phyloP scores from a whole-genome alignment of 2,797 vertebrate species.

The Crax fasciolata region DNA sequence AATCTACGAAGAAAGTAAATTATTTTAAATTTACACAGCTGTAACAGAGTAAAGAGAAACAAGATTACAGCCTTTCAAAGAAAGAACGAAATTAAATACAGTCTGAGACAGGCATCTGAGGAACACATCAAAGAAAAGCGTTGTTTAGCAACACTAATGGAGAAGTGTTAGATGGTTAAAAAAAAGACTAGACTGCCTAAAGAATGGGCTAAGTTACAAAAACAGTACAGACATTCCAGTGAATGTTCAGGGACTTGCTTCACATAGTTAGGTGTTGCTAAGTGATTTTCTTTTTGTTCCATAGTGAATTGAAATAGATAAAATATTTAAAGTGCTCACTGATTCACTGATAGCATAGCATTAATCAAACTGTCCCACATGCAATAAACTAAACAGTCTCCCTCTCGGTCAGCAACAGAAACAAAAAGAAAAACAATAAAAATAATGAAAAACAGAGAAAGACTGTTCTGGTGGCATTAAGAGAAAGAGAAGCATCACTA shows the following conservation, averaged over 20 bases:
- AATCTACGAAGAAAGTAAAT: neutral
- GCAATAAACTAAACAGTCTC: neutral
- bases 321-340: neutral
- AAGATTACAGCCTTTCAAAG: conserved; percentile 21
- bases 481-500: neutral
- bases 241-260: neutral
- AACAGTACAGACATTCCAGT: neutral
- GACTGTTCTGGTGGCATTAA: neutral
- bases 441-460: neutral
- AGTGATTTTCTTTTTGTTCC: conserved; percentile 34
- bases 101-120: conserved; percentile 9
- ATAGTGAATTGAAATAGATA: conserved; percentile 7
- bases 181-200: neutral
- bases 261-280: conserved; percentile 23
- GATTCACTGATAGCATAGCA: neutral
- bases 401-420: neutral
- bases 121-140: neutral
- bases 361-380: neutral
- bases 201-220: conserved; percentile 4
- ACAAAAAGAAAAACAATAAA: neutral
- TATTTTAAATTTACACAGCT: conserved; percentile 62
- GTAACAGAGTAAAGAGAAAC: conserved; percentile 36
- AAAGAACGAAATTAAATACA: conserved; percentile 50
- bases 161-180: neutral
- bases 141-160: conserved; percentile 61